Evolutionary conservation across 1,140 invertebrate species (phyloP).

Genomic region (Asbolus verrucosus): DNA sequence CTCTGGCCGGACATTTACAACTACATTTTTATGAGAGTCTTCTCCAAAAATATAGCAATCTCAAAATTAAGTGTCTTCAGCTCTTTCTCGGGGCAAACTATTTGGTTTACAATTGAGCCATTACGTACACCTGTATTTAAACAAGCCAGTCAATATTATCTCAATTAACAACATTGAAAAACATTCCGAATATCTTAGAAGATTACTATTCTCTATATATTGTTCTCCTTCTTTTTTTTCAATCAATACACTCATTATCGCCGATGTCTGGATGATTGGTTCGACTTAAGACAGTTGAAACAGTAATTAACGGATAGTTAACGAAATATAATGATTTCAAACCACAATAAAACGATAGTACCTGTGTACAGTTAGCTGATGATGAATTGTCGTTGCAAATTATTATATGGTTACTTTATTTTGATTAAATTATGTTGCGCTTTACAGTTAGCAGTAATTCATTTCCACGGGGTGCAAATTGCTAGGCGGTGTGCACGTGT

Average conservation of each 20-base stretch:
- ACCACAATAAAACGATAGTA: neutral
- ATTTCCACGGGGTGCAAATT: constrained; percentile 40
- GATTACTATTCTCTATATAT: neutral
- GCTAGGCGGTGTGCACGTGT: constrained; percentile 10
- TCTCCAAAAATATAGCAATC: too few species aligned
- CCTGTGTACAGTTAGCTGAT: constrained; percentile 17
- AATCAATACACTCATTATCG: too few species aligned
- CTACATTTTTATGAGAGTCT: too few species aligned
- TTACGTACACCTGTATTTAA: constrained; percentile 40
- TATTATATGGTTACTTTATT: constrained; percentile 23
- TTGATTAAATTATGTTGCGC: constrained; percentile 33
- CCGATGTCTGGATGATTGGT: neutral
- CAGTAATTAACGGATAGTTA: constrained; percentile 10
- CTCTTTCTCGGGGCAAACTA: neutral
- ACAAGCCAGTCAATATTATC: constrained; percentile 33
- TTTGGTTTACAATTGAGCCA: constrained; percentile 27
- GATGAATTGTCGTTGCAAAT: constrained; percentile 8
- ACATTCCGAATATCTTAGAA: neutral
- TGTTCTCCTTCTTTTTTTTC: neutral
- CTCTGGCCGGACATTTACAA: too few species aligned
- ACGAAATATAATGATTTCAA: constrained; percentile 18
- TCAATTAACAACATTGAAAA: constrained; percentile 10
- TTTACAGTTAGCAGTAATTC: constrained; percentile 38
- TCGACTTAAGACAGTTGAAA: neutral
- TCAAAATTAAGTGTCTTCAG: too few species aligned